Evolutionary conservation across 2,888 invertebrate species (phyloP).

Genomic region (Cephonodes hylas): DNA sequence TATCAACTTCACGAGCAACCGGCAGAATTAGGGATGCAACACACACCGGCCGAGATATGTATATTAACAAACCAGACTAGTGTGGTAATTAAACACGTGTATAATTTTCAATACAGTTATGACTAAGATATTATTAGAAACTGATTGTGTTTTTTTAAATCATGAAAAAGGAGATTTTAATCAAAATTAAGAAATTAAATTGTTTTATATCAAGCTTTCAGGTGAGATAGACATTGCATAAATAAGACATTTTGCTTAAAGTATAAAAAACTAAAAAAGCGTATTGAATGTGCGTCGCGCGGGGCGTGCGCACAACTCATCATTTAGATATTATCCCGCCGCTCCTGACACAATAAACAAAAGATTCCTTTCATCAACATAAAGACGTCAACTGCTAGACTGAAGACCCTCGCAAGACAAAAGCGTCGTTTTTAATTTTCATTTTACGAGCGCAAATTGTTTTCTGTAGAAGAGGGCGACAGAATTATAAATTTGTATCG

Average conservation of each 20-base stretch:
- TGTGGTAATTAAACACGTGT: no score
- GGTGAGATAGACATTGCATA: no score
- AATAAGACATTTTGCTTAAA: no score
- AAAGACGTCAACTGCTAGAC: not conserved
- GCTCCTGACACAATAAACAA: not conserved
- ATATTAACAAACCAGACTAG: no score
- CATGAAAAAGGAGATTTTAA: no score
- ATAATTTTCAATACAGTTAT: no score
- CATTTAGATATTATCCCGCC: not conserved
- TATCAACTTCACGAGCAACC: not conserved
- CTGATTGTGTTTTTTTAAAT: no score
- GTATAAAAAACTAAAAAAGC: not conserved
- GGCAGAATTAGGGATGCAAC: not conserved
- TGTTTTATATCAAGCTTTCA: no score
- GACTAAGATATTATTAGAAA: no score
- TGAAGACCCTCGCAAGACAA: not conserved
- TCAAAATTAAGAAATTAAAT: no score
- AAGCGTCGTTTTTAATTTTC: not conserved
- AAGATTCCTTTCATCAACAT: not conserved
- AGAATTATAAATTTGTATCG: not conserved
- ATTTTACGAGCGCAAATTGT: not conserved
- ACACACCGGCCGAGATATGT: no score
- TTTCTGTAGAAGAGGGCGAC: not conserved
- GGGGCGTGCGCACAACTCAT: not conserved
- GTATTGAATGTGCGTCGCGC: not conserved